Evolutionary conservation across 1,140 invertebrate genomes (phyloP).

Genomic region (Leptinotarsa defecta): DNA sequence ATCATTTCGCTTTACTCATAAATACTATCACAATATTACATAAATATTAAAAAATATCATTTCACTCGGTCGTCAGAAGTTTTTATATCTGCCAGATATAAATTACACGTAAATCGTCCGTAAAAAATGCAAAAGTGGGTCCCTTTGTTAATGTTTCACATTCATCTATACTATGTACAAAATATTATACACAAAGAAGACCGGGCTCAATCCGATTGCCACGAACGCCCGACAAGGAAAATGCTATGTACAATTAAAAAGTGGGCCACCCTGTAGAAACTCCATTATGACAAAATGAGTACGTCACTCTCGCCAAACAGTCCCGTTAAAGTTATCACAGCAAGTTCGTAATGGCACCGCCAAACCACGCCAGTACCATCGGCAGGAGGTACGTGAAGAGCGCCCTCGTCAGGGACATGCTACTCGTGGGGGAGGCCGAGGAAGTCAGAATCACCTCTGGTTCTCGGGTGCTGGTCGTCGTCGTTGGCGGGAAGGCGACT

Average conservation of each 20-base stretch:
- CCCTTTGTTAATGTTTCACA: constrained; percentile 27
- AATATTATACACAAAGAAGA: constrained; percentile 14
- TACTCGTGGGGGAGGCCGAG: constrained; percentile 47
- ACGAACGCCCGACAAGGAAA: too few species aligned
- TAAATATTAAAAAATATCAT: constrained; percentile 30
- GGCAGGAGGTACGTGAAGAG: constrained; percentile 76
- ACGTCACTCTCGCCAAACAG: neutral
- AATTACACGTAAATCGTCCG: constrained; percentile 15
- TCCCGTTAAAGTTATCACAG: constrained; percentile 67
- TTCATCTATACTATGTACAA: constrained; percentile 27
- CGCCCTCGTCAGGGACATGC: constrained; percentile 62
- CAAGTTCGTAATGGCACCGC: constrained; percentile 77
- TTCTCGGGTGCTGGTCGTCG: constrained; percentile 32
- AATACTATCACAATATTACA: constrained; percentile 30
- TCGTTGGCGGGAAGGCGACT: constrained; percentile 29
- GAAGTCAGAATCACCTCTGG: constrained; percentile 40
- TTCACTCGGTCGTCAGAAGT: constrained; percentile 23
- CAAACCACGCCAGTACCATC: constrained; percentile 82
- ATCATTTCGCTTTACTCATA: constrained; percentile 19
- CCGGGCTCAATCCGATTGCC: neutral
- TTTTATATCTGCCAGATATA: constrained; percentile 10
- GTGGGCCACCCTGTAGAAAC: too few species aligned
- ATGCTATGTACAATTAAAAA: too few species aligned
- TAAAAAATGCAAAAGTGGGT: constrained; percentile 25
- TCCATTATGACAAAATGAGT: neutral